Base-by-base conservation (phyloP, 2,797 vertebrate species). In the Leptodactylus fallax region DNA sequence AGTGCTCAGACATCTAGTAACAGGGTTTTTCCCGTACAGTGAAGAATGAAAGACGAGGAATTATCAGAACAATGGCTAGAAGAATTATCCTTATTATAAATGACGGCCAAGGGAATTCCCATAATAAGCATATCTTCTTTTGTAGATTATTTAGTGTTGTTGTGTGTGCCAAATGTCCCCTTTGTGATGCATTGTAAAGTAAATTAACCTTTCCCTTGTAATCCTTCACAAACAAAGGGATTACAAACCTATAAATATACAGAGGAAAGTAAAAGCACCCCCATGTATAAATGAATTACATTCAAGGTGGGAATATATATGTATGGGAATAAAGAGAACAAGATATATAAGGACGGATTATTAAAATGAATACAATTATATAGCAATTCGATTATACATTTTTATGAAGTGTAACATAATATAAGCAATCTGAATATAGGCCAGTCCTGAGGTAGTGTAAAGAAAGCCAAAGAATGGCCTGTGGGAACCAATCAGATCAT, bases 181-280 rank as follows among this genome's bases (percentile, higher is more conserved):
- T 79, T 56, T 79, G 86, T 83, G 81, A 25, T 78, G 14, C 47
- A 78, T 87, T 87, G 79, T 87, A 82, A 77, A 87, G 80, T 77
- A 83, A 87, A 87, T 87, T 83, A 87, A 87, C 87, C 87, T 87
- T 87, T 87, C 77, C 56, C 23, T 83, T 87, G 86, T 87, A 87
- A 87, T 87, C 86, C 80, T 74, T 56, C 61, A 87, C 81, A 83
- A 83, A 83, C 74, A 87, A 78, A 77, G 27, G 85, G 87, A 87
- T 87, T 87, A 87, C 60, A 69, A 25, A 49, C 74, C 23, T 67
- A 58, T 25, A 76, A 79, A 67, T 58, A 83, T 16, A 61, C 27
- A 67, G 19, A 25, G 49, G 12, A 9, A 47, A 83, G 53, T 45
- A 81, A 81, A 25, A 3, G 47, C 21, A 47, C 55, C n/a, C 23